Percentiles rank a stretch among this genome's conserved stretches.
Evolutionary conservation across 2,113 vertebrate genomes (phyloP).

Genomic region (Oxygymnocypris stewartii): DNA sequence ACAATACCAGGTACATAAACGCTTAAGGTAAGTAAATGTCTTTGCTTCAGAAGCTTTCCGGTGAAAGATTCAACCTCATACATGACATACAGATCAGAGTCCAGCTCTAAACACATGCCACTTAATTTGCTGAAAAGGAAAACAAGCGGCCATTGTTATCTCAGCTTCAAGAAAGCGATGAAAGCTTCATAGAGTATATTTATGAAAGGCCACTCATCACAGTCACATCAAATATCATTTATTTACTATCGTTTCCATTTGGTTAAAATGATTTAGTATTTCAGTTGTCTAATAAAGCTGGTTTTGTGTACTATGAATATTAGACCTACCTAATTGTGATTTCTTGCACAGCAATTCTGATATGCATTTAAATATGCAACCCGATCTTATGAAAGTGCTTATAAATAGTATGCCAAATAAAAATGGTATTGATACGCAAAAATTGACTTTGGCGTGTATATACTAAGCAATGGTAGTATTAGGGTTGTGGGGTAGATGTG

Average conservation of each 20-base stretch:
- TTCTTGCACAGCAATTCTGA: too few species aligned
- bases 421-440: too few species aligned
- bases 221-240: not conserved
- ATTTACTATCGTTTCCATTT: not conserved
- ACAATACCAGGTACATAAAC: not conserved
- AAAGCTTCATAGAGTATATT: not conserved
- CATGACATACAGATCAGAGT: not conserved
- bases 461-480: too few species aligned
- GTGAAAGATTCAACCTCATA: not conserved
- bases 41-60: not conserved
- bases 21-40: not conserved
- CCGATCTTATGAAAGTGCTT: too few species aligned
- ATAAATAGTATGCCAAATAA: too few species aligned
- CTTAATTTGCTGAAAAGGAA: not conserved
- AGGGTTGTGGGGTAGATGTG: too few species aligned
- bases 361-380: too few species aligned
- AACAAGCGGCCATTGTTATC: not conserved
- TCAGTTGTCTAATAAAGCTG: too few species aligned
- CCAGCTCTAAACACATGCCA: not conserved
- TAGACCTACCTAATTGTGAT: too few species aligned
- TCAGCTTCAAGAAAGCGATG: not conserved
- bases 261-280: too few species aligned
- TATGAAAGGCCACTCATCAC: not conserved
- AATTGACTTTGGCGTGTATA: too few species aligned
- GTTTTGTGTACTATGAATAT: too few species aligned